Conservation (phyloP, 2,797 vertebrate genomes). For the Brachyalestes nurse region DNA sequence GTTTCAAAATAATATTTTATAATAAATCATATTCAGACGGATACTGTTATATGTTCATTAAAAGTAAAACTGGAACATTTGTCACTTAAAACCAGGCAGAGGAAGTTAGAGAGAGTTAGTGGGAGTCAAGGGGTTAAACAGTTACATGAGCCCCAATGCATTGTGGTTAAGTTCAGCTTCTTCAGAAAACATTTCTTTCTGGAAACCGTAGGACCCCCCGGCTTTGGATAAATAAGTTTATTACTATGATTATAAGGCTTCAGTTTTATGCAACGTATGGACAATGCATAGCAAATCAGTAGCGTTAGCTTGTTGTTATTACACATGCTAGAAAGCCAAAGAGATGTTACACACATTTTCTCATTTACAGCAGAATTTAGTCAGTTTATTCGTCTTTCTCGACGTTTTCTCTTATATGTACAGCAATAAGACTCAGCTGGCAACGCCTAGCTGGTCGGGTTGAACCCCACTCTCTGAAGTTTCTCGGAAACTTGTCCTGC, state of each 20-base stretch:
- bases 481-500: neutral
- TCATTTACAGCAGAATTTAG: neutral
- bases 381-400: neutral
- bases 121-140: neutral
- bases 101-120: neutral
- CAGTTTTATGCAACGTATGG: neutral
- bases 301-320: neutral
- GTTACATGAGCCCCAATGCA: conserved; percentile 21
- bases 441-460: neutral
- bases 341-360: neutral
- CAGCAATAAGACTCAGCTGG: neutral
- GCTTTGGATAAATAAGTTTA: neutral
- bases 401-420: neutral
- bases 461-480: neutral
- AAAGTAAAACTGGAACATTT: too few relatives aligned
- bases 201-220: too few relatives aligned
- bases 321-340: conserved; percentile 7
- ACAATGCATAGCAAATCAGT: neutral
- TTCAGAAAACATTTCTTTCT: conserved; percentile 7
- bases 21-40: too few relatives aligned
- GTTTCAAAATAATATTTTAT: too few relatives aligned
- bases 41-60: too few relatives aligned
- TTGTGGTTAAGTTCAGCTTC: conserved; percentile 66
- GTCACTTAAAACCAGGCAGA: too few relatives aligned
- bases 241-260: too few relatives aligned